Percentiles rank a stretch among this genome's conserved stretches.
Conservation (phyloP, 2,888 invertebrate species). For the Daptonema setosum region DNA sequence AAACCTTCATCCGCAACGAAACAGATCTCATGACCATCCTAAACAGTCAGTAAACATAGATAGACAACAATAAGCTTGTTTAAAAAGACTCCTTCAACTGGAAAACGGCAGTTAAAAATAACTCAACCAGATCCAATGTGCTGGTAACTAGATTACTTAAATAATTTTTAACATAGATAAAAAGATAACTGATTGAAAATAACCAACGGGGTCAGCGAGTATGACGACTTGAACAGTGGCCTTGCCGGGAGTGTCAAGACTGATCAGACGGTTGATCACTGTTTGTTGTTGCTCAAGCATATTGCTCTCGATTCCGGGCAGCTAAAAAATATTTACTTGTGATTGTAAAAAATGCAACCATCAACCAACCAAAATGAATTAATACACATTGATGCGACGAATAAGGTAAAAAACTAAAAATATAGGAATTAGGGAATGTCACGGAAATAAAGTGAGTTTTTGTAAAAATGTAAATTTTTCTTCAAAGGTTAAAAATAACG, state of each 20-base stretch:
- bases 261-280: conserved; percentile 66
- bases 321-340: conserved; percentile 32
- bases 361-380: no score
- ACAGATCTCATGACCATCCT: conserved; percentile 90
- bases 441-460: no score
- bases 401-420: no score
- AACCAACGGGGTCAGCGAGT: conserved; percentile 61
- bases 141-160: background rate
- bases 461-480: no score
- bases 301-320: conserved; percentile 50
- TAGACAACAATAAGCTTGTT: no score
- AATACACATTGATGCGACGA: no score
- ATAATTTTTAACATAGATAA: background rate
- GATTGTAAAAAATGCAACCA: background rate
- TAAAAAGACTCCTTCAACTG: no score
- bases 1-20: conserved; percentile 93
- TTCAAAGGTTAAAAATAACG: no score
- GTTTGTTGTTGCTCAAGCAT: conserved; percentile 48
- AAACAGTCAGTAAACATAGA: no score
- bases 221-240: conserved; percentile 87
- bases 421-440: no score
- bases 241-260: conserved; percentile 88
- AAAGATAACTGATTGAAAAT: background rate
- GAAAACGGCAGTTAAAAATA: no score
- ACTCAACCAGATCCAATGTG: no score